Percentiles rank a stretch among this genome's conserved stretches.
Evolutionary conservation across 2,797 vertebrate genomes (phyloP).

Genomic region (Cuniculus paca): DNA sequence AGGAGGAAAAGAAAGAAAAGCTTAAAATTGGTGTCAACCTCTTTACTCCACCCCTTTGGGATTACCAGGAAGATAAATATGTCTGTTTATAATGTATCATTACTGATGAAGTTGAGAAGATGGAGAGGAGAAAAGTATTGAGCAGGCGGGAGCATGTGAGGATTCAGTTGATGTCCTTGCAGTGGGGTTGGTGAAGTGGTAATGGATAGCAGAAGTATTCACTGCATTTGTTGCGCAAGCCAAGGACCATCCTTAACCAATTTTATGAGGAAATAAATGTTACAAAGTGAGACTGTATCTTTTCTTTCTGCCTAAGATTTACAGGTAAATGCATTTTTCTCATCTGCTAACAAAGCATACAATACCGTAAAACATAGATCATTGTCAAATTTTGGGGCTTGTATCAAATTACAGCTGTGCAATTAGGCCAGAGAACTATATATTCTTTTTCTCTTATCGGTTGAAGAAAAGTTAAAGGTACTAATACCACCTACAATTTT

Average conservation of each 20-base stretch:
- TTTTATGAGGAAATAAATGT: not conserved
- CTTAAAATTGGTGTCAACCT: constrained; percentile 75
- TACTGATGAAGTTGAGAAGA: constrained; percentile 62
- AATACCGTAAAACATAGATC: not conserved
- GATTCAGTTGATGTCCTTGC: not conserved
- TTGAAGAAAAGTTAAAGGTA: not conserved
- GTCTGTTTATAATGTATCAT: constrained; percentile 59
- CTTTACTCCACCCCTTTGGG: constrained; percentile 66
- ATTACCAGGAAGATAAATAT: constrained; percentile 75
- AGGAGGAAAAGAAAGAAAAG: constrained; percentile 60
- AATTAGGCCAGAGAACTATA: not conserved
- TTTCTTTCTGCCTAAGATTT: constrained; percentile 25
- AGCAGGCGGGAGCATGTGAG: not conserved
- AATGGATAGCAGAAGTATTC: not conserved
- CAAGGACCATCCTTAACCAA: not conserved
- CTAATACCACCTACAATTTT: not conserved
- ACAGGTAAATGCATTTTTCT: constrained; percentile 34
- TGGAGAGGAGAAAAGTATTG: not conserved
- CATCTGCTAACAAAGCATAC: constrained; percentile 42
- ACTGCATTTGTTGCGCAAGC: not conserved
- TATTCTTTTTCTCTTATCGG: not conserved
- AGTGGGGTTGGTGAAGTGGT: not conserved
- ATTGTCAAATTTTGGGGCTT: constrained; percentile 37
- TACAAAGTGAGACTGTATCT: not conserved
- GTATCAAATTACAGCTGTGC: not conserved